These are phyloP conservation scores for Bradypodion ventrale DNA, from an alignment of 2,797 vertebrate genomes.

Conservation along the genomic window DNA sequence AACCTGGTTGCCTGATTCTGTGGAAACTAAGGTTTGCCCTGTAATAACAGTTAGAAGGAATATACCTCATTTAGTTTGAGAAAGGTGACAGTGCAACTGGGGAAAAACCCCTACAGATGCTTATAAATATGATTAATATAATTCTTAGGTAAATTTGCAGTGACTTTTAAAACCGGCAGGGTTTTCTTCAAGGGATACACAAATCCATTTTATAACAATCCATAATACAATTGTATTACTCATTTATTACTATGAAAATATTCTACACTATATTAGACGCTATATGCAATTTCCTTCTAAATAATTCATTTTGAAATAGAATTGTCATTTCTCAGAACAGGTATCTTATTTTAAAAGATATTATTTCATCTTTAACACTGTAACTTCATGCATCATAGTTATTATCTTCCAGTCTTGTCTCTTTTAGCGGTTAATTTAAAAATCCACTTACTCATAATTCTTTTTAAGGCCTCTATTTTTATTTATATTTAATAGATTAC, in stretches of 20 bases:
- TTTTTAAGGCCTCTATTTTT: not conserved
- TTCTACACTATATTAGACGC: not conserved
- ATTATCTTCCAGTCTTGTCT: not conserved
- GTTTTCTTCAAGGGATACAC: not conserved
- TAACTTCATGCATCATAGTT: not conserved
- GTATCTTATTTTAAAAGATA: not conserved
- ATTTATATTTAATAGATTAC: not conserved
- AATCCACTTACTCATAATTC: not conserved
- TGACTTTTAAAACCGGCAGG: no score
- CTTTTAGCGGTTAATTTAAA: constrained; percentile 1
- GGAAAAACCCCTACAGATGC: no score
- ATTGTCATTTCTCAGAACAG: not conserved
- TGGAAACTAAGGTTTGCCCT: no score
- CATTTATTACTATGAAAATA: not conserved
- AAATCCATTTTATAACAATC: not conserved
- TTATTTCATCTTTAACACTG: not conserved
- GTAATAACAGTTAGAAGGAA: no score
- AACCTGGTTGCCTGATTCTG: no score
- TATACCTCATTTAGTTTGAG: no score
- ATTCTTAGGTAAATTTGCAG: no score
- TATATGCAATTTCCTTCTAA: not conserved
- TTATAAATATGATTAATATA: no score
- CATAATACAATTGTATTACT: not conserved
- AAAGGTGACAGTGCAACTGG: no score
- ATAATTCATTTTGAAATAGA: not conserved